Evolutionary conservation across 2,888 invertebrate species (phyloP).

Genomic region (Stenotaenia linearis): DNA sequence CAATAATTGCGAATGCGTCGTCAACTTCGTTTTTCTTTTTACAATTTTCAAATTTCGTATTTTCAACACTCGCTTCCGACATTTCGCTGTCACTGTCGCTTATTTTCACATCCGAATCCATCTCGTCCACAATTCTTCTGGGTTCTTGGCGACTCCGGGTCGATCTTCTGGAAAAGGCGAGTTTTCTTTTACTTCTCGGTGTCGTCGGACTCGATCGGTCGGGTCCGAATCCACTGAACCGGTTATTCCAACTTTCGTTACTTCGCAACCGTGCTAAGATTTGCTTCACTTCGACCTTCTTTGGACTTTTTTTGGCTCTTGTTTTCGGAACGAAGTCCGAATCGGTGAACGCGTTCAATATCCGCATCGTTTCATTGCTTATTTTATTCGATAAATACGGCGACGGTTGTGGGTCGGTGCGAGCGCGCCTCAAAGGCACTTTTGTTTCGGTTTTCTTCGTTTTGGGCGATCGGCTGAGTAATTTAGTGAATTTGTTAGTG

Average conservation of each 20-base stretch:
- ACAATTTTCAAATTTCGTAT: background rate
- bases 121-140: background rate
- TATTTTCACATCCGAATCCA: background rate
- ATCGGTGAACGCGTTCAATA: background rate
- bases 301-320: background rate
- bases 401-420: background rate
- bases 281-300: background rate
- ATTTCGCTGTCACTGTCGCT: background rate
- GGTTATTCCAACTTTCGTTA: background rate
- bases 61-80: too few species aligned
- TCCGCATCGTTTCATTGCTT: background rate
- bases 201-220: background rate
- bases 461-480: background rate
- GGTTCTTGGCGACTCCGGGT: background rate
- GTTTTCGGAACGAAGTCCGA: background rate
- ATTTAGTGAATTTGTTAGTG: background rate
- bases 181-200: background rate
- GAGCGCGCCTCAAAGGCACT: background rate
- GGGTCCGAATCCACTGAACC: background rate
- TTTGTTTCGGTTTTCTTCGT: background rate
- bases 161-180: background rate
- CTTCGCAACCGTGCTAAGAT: background rate
- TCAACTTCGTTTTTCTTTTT: background rate
- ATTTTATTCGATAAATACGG: background rate
- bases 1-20: constrained; percentile 44